Base-by-base conservation (phyloP, 2,888 invertebrate genomes). In the Parnassius orleans region DNA sequence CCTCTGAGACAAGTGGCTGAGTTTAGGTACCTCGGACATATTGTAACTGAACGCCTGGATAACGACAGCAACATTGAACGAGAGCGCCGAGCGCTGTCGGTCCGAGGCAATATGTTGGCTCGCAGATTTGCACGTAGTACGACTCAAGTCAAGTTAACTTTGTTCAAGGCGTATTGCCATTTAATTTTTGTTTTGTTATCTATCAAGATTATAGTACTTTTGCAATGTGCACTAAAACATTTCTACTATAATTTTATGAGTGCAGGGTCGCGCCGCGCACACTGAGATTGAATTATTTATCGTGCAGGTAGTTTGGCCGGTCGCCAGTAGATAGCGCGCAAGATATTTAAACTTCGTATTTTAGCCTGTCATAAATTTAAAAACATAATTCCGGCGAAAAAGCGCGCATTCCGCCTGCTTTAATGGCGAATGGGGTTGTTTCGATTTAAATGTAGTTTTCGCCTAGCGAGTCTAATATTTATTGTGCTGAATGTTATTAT, bases 301-400 rank as follows among this genome's bases (percentile, higher is more conserved):
- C 77, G 83, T 69, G 78, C 90, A 90, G 90, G 90, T 90, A 90
- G 89, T 90, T 89, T 90, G 90, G 90, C 79, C 69, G 62, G 62
- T 69, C 73, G 83, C 90, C 90, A 90, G 80, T 67, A 83, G 87
- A 89, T 90, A 87, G 83, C 83, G 78, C 83, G 78, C 72, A 87
- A 87, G 87, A 87, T 86, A 86, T 87, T 88, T 84, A 86, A 87
- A 76, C 83, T 76, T 78, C 77, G 77, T 72, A 84, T 86, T 87
- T 88, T 82, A 84, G 84, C 76, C 75, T 69, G 81, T 80, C 76
- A 81, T 88, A 86, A 87, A 86, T 89, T 86, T 81, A 67, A 79
- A 80, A 87, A 84, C 80, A 83, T 82, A 84, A 85, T 86, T 84
- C 86, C 79, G 72, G 77, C 80, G 84, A 84, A 83, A 83, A 77